Percentiles rank a stretch among this genome's conserved stretches.
Evolutionary conservation across 2,113 vertebrate genomes (phyloP).

Genomic region (Crotalus tigris): DNA sequence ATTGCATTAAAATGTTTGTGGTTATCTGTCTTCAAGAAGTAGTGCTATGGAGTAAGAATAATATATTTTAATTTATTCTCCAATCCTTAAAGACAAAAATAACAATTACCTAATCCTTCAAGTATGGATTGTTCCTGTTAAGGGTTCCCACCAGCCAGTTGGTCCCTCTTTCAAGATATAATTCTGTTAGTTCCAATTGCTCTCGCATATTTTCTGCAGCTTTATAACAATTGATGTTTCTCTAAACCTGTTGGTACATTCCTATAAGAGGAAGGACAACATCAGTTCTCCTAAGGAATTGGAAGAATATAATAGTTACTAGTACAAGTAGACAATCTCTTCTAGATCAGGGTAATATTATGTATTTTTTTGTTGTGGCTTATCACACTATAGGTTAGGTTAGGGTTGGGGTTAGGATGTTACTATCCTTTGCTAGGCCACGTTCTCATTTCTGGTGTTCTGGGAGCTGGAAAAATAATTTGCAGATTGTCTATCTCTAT

Average conservation of each 20-base stretch:
- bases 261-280: not conserved
- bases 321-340: not conserved
- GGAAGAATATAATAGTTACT: not conserved
- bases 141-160: not conserved
- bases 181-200: not conserved
- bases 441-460: not conserved
- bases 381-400: not conserved
- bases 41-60: not conserved
- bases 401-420: not conserved
- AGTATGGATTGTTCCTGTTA: not conserved
- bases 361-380: not conserved
- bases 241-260: not conserved
- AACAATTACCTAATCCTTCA: not conserved
- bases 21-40: not conserved
- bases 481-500: not conserved
- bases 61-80: not conserved
- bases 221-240: not conserved
- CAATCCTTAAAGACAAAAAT: not conserved
- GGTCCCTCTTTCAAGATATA: not conserved
- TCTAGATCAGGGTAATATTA: not conserved
- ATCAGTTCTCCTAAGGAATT: not conserved
- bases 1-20: not conserved
- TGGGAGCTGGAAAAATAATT: not conserved
- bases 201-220: not conserved
- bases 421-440: not conserved